Conservation (phyloP, 2,797 vertebrate genomes). For the Vultur gryphus region DNA sequence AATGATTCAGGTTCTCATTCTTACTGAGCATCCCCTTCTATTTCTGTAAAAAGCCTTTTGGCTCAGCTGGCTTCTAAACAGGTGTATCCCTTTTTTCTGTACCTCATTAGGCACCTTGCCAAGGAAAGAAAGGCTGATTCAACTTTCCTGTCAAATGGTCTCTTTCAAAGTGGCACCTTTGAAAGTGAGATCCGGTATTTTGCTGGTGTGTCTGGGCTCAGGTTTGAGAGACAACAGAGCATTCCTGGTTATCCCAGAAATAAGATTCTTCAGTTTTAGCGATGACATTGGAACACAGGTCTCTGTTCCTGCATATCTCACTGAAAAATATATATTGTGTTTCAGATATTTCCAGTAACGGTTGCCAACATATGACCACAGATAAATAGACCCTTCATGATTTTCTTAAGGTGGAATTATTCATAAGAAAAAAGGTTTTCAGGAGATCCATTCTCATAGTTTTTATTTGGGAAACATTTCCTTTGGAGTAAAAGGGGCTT, state of each 20-base stretch:
- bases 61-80: constrained; percentile 38
- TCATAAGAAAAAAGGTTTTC: neutral
- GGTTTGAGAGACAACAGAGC: neutral
- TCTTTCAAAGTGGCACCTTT: constrained; percentile 31
- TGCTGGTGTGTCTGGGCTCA: neutral
- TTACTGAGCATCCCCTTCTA: constrained; percentile 30
- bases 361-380: neutral
- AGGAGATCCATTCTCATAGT: neutral
- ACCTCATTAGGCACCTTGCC: constrained; percentile 45
- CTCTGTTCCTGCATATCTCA: neutral
- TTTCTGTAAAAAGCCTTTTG: constrained; percentile 37
- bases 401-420: neutral
- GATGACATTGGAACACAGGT: neutral
- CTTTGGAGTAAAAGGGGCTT: neutral
- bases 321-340: neutral
- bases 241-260: neutral
- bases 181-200: neutral
- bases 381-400: neutral
- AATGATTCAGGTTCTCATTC: constrained; percentile 27
- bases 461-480: neutral
- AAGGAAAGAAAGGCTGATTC: constrained; percentile 47
- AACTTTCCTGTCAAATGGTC: neutral
- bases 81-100: constrained; percentile 20
- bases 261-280: neutral
- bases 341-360: neutral